phyloP scores from a whole-genome alignment of 2,113 vertebrate genomes.

The Serilophus lunatus region DNA sequence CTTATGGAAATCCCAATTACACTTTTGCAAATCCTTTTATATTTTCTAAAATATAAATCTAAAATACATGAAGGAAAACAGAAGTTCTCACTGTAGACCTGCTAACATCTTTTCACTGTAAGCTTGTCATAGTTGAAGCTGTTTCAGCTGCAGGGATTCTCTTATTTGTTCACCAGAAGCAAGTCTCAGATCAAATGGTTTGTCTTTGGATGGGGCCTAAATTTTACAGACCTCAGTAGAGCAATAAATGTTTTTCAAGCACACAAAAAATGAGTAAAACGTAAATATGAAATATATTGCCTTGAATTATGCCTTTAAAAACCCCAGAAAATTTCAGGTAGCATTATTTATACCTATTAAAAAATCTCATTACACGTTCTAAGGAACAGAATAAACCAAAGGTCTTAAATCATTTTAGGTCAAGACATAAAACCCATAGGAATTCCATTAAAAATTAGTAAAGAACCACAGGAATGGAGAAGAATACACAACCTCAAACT shows the following conservation, averaged over 20 bases:
- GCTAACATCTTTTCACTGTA: background rate
- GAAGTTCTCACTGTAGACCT: background rate
- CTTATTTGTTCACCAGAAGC: background rate
- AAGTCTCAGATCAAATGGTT: background rate
- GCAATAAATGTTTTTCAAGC: background rate
- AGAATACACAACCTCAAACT: conserved; percentile 59
- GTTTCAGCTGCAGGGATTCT: background rate
- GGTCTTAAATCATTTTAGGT: background rate
- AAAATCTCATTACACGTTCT: background rate
- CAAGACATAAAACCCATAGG: background rate
- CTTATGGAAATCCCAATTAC: background rate
- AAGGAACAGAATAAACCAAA: background rate
- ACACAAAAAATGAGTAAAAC: background rate
- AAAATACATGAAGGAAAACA: background rate
- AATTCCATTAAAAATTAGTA: background rate
- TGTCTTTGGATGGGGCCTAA: background rate
- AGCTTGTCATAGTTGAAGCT: background rate
- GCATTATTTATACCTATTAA: background rate
- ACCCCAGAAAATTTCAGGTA: background rate
- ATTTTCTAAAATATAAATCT: too few relatives aligned
- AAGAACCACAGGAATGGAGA: conserved; percentile 49
- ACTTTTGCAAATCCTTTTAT: background rate
- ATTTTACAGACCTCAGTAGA: background rate
- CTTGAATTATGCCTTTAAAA: background rate
- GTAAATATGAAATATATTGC: background rate